phyloP scores from a whole-genome alignment of 35 echinoderm and acorn worm species.

The Stichopus chloronotus region DNA sequence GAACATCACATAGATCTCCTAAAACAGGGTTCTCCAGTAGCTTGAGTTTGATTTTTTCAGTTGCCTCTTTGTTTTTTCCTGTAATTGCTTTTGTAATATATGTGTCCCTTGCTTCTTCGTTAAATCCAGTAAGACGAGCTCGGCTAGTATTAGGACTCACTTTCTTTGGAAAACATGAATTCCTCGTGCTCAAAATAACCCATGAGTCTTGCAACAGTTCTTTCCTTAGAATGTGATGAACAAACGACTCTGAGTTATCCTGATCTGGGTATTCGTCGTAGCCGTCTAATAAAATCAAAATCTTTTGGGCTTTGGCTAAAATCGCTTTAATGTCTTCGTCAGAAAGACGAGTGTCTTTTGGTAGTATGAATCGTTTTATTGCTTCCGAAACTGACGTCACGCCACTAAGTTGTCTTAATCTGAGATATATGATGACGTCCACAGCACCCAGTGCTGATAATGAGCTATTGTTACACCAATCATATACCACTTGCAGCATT shows the following conservation, averaged over 20 bases:
- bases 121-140: conserved; percentile 1
- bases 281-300: conserved; percentile 9
- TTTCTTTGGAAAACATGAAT: background rate
- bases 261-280: conserved; percentile 44
- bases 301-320: background rate
- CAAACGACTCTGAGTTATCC: background rate
- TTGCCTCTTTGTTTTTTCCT: background rate
- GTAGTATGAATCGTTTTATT: conserved; percentile 18
- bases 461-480: conserved; percentile 2
- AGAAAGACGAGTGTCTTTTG: background rate
- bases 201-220: conserved; percentile 4
- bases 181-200: conserved; percentile 12
- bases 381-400: background rate
- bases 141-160: background rate
- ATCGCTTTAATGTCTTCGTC: background rate
- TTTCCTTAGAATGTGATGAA: background rate
- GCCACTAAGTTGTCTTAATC: background rate
- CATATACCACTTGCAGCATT: background rate
- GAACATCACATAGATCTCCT: conserved; percentile 7
- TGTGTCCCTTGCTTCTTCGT: background rate
- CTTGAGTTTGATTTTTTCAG: background rate
- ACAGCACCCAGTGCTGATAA: background rate
- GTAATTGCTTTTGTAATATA: conserved; percentile 20
- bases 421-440: background rate
- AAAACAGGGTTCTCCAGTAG: background rate